Evolutionary conservation across 2,888 invertebrate genomes (phyloP).

Genomic region (Microplitis deprimator): DNA sequence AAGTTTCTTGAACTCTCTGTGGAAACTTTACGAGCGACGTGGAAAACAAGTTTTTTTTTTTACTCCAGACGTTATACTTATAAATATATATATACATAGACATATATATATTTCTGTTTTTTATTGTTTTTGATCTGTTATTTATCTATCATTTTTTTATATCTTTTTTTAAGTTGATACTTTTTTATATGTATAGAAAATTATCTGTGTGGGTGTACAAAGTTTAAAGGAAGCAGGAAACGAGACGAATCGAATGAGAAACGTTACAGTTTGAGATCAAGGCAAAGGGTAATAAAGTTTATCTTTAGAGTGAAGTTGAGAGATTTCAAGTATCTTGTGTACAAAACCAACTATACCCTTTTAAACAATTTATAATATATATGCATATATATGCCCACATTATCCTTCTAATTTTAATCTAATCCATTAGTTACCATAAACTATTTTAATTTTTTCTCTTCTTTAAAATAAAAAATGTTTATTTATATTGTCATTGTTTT

Average conservation of each 20-base stretch:
- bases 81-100: not conserved
- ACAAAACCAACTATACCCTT: not conserved
- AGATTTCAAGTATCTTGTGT: slow-evolving; percentile 15
- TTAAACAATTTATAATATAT: not conserved
- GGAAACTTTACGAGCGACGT: slow-evolving; percentile 16
- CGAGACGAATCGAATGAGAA: slow-evolving; percentile 12
- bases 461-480: no score
- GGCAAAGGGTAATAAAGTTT: slow-evolving; percentile 23
- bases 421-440: not conserved
- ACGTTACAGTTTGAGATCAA: slow-evolving; percentile 4
- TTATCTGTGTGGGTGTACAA: not conserved
- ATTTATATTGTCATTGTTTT: no score
- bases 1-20: slow-evolving; percentile 6
- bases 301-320: not conserved
- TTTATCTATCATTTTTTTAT: slow-evolving; percentile 4
- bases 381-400: not conserved
- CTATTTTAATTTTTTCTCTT: no score
- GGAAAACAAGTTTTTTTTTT: slow-evolving; percentile 26
- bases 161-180: not conserved
- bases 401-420: not conserved
- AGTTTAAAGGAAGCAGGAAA: slow-evolving; percentile 16
- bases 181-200: not conserved
- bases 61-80: slow-evolving; percentile 3
- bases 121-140: not conserved
- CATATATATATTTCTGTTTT: not conserved